Conservation (phyloP, 2,888 invertebrate species). For the Drosophila setosimentum region DNA sequence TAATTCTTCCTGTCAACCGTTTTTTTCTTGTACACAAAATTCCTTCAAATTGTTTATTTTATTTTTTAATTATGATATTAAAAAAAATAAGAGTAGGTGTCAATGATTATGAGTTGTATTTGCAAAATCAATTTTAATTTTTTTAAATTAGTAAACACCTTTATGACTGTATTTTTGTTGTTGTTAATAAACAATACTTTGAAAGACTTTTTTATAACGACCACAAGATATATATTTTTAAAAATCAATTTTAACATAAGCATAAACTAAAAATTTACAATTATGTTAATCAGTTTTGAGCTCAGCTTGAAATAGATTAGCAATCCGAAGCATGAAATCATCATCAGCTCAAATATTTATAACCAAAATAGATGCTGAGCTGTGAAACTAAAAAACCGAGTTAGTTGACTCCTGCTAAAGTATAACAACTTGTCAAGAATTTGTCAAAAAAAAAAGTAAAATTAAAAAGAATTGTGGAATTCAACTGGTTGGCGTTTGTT, state of each 20-base stretch:
- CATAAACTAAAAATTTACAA: neutral
- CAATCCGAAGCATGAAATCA: constrained; percentile 13
- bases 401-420: neutral
- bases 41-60: neutral
- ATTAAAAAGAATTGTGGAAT: constrained; percentile 2
- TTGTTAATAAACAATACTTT: too few species aligned
- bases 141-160: neutral
- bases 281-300: constrained; percentile 11
- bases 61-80: neutral
- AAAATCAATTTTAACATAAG: neutral
- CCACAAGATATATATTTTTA: neutral
- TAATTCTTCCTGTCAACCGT: fast-evolving
- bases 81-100: neutral
- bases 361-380: neutral
- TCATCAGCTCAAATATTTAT: neutral
- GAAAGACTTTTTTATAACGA: too few species aligned
- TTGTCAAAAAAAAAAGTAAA: constrained; percentile 3
- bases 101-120: neutral
- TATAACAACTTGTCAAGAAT: neutral
- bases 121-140: neutral
- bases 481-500: constrained; percentile 26
- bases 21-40: too few species aligned
- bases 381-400: neutral
- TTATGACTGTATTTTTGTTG: too few species aligned
- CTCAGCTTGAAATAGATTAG: neutral